Percentiles rank a stretch among this genome's conserved stretches.
phyloP scores from a whole-genome alignment of 1,140 invertebrate genomes.

The Drosophila auraria region DNA sequence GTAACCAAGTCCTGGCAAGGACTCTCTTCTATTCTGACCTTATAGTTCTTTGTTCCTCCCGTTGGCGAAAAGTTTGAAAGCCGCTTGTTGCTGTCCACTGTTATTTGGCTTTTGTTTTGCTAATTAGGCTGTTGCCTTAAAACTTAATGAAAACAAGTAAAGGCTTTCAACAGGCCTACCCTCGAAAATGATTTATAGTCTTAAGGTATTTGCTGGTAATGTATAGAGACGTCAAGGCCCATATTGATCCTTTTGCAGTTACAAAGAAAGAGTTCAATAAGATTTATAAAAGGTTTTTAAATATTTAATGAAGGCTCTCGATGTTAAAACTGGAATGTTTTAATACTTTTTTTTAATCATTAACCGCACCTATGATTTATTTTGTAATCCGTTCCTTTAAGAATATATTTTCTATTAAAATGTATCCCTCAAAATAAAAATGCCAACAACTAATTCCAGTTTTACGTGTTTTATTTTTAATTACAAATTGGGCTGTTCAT shows the following conservation, averaged over 20 bases:
- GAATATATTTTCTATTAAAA: not conserved
- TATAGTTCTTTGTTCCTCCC: conserved; percentile 1
- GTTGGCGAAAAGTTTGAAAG: conserved; percentile 15
- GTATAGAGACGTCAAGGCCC: not conserved
- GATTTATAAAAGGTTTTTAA: not conserved
- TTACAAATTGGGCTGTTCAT: not conserved
- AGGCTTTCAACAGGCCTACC: not conserved
- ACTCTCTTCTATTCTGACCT: not conserved
- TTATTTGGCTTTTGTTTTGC: conserved; percentile 24
- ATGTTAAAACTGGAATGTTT: not conserved
- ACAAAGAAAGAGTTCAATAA: not conserved
- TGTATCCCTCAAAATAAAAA: not conserved
- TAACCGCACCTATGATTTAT: no score
- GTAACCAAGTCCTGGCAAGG: not conserved
- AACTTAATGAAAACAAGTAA: conserved; percentile 6
- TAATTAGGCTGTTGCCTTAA: conserved; percentile 19
- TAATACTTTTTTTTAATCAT: not conserved
- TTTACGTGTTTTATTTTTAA: no score
- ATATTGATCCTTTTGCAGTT: not conserved
- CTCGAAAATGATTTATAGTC: not conserved
- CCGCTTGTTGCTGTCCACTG: conserved; percentile 19
- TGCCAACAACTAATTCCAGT: no score
- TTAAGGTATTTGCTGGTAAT: not conserved
- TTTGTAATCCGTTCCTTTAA: no score
- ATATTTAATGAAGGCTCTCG: not conserved